Conservation (phyloP, 37 sponge, comb jelly and placozoan genomes). For the Beroe ovata region DNA sequence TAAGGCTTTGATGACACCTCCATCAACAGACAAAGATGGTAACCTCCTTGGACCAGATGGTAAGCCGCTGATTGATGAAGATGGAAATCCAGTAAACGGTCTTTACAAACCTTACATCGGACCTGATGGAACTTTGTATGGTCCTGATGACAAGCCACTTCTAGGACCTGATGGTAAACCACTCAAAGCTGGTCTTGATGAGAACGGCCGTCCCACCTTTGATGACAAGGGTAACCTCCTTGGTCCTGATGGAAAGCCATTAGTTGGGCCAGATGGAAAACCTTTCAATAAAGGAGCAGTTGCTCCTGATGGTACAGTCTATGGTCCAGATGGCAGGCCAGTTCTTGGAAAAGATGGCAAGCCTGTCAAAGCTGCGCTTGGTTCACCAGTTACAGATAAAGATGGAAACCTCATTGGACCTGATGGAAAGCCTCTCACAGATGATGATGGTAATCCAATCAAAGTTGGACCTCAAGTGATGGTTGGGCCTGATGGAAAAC, state of each 20-base stretch:
- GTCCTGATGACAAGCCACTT: slow-evolving; percentile 49
- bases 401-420: slow-evolving; percentile 50
- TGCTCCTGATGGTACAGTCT: slow-evolving; percentile 41
- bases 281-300: slow-evolving; percentile 56
- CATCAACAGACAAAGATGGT: slow-evolving; percentile 50
- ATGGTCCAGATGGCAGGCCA: slow-evolving; percentile 58
- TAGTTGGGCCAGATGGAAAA: slow-evolving; percentile 63
- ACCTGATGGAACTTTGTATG: slow-evolving; percentile 67
- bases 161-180: slow-evolving; percentile 65
- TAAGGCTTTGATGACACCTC: slow-evolving; percentile 53
- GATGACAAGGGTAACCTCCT: slow-evolving; percentile 42
- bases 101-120: slow-evolving; percentile 20
- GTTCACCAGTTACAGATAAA: slow-evolving; percentile 33
- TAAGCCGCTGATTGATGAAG: slow-evolving; percentile 45
- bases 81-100: slow-evolving; percentile 36
- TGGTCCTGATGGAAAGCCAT: slow-evolving; percentile 58
- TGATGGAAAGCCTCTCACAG: slow-evolving; percentile 57
- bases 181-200: slow-evolving; percentile 24
- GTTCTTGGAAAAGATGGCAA: slow-evolving; percentile 37
- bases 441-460: slow-evolving; percentile 24
- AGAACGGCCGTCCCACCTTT: slow-evolving; percentile 42
- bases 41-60: slow-evolving; percentile 65
- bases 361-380: slow-evolving; percentile 23
- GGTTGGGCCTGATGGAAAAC: slow-evolving; percentile 59
- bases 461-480: slow-evolving; percentile 1